Evolutionary conservation across 2,113 vertebrate genomes (phyloP).

Genomic region (Rafetus swinhoei): DNA sequence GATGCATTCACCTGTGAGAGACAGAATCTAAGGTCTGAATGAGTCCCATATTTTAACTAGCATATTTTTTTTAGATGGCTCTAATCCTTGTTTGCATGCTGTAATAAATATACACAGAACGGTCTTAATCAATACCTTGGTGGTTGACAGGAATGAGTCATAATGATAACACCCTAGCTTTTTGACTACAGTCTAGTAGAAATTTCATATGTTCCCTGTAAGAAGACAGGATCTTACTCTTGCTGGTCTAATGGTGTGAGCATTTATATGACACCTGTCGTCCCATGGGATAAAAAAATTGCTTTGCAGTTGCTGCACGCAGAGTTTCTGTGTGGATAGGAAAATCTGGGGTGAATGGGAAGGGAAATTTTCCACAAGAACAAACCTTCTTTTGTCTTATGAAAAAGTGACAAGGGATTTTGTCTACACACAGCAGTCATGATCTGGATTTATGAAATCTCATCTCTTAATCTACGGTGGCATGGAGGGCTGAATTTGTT

Average conservation of each 20-base stretch:
- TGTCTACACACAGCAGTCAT: not conserved
- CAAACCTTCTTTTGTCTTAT: not conserved
- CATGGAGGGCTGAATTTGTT: not conserved
- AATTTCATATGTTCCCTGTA: not conserved
- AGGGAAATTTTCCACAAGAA: not conserved
- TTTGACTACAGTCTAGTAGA: not conserved
- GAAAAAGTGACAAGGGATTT: not conserved
- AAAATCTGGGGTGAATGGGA: not conserved
- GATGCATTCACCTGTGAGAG: constrained; percentile 3
- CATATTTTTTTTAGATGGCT: not conserved
- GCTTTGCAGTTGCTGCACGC: not conserved
- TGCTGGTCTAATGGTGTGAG: not conserved
- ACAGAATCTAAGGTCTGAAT: not conserved
- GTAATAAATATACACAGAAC: not conserved
- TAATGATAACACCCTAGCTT: constrained; percentile 41
- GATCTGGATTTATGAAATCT: not conserved
- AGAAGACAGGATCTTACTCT: not conserved
- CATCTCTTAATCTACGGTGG: accelerated
- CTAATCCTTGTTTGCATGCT: constrained; percentile 24
- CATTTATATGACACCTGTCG: not conserved
- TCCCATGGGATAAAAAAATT: not conserved
- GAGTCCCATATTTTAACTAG: constrained; percentile 1
- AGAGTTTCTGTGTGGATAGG: not conserved
- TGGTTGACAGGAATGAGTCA: constrained; percentile 54
- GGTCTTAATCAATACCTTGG: constrained; percentile 25